Conservation (phyloP, 2,888 invertebrate species). For the Drosophila dives region DNA sequence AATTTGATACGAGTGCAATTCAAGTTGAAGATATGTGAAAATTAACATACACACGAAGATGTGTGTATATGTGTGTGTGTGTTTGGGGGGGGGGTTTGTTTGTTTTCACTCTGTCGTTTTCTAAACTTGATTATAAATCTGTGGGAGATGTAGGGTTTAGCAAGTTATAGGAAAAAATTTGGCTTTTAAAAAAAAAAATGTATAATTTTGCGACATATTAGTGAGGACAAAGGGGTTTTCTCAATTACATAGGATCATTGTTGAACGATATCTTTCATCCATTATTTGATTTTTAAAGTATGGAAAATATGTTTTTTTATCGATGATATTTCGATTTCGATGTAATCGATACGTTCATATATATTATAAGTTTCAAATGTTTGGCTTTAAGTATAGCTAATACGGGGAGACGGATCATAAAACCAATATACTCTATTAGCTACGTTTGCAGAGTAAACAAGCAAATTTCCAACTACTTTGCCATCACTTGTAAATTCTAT, state of each 20-base stretch:
- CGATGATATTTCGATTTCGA: not conserved
- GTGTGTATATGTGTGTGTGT: no score
- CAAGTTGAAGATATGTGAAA: no score
- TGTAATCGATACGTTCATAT: no score
- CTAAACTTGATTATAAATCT: no score
- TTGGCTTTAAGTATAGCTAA: not conserved
- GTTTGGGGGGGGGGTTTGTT: no score
- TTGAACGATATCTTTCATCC: no score
- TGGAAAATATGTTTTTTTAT: not conserved
- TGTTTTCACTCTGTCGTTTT: no score
- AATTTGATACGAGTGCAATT: not conserved
- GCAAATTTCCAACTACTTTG: conserved; percentile 3
- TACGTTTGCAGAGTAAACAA: not conserved
- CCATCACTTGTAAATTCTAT: conserved; percentile 37
- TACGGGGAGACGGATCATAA: not conserved
- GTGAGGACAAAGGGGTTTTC: not conserved
- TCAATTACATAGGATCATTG: not conserved
- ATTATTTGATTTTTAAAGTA: not conserved
- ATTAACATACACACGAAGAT: no score
- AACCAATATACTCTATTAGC: not conserved
- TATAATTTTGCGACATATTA: not conserved
- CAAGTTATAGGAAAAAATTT: no score
- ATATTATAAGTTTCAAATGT: not conserved
- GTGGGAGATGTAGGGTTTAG: no score
- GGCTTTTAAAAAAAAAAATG: no score